These are phyloP conservation scores for Cyclura pinguis DNA, from an alignment of 2,797 vertebrate species.

Conservation along the genomic window DNA sequence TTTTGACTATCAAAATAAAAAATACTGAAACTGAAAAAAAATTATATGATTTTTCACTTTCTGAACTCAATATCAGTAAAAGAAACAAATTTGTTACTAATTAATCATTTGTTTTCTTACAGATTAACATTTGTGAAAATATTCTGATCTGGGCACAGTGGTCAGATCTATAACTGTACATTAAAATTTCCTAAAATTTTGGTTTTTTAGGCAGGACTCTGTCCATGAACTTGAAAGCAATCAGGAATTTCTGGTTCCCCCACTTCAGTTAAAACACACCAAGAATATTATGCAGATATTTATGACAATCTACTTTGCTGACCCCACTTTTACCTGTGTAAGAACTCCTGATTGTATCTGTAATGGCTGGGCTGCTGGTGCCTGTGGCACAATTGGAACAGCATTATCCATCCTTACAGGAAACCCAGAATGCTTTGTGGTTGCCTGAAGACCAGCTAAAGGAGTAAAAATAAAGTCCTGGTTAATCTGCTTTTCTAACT, in stretches of 20 bases:
- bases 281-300: background rate
- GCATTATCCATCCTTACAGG: constrained; percentile 96
- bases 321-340: constrained; percentile 87
- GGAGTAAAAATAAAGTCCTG: constrained; percentile 61
- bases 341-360: constrained; percentile 97
- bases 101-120: constrained; percentile 22
- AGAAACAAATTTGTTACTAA: background rate
- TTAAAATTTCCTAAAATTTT: constrained; percentile 33
- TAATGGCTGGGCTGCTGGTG: constrained; percentile 91
- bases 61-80: background rate
- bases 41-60: constrained; percentile 36
- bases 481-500: constrained; percentile 24
- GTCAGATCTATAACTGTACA: background rate
- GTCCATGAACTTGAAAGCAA: background rate
- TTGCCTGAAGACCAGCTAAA: constrained; percentile 90
- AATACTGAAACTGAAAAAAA: background rate
- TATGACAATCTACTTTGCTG: background rate
- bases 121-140: constrained; percentile 30
- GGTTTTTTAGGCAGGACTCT: constrained; percentile 18
- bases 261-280: background rate
- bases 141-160: background rate
- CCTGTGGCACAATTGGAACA: constrained; percentile 93
- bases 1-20: constrained; percentile 31
- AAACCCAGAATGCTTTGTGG: constrained; percentile 92
- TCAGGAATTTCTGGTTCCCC: background rate